Evolutionary conservation across 1,140 invertebrate species (phyloP).

Genomic region (Calephelis nemesis): DNA sequence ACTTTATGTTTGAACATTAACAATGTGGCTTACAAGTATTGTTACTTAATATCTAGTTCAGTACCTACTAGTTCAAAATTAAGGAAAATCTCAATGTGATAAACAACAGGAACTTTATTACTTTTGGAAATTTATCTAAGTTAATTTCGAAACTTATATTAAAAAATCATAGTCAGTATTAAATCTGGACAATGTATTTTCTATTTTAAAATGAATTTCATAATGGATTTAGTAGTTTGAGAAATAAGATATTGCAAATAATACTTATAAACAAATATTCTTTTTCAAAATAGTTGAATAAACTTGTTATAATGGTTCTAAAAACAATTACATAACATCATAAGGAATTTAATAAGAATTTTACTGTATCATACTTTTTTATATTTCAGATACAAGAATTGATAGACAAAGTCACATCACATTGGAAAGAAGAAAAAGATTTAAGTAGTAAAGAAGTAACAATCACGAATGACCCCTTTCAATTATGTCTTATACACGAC

Average conservation of each 20-base stretch:
- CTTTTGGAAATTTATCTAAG: background rate
- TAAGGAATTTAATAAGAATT: no score
- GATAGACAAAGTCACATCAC: constrained; percentile 50
- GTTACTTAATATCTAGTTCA: constrained; percentile 6
- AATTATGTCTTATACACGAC: constrained; percentile 81
- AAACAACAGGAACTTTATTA: no score
- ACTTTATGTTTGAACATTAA: background rate
- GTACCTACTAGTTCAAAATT: no score
- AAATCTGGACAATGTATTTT: no score
- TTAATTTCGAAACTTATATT: background rate
- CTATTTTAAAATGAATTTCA: no score
- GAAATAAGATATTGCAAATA: no score
- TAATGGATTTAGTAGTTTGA: no score
- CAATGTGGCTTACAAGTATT: background rate
- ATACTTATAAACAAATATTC: no score
- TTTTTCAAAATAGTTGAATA: no score
- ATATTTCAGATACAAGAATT: constrained; percentile 55
- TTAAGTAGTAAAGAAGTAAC: constrained; percentile 46
- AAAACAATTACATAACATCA: no score
- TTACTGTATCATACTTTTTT: background rate
- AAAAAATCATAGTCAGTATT: background rate
- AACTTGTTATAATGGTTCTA: no score
- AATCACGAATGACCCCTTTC: constrained; percentile 61
- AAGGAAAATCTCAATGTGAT: no score
- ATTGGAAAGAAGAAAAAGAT: constrained; percentile 60